A percentile compares a stretch with the other conserved stretches of the same genome.
Evolutionary conservation across 2,888 invertebrate species (phyloP).

Genomic region (Acanthosoma haemorrhoidale): DNA sequence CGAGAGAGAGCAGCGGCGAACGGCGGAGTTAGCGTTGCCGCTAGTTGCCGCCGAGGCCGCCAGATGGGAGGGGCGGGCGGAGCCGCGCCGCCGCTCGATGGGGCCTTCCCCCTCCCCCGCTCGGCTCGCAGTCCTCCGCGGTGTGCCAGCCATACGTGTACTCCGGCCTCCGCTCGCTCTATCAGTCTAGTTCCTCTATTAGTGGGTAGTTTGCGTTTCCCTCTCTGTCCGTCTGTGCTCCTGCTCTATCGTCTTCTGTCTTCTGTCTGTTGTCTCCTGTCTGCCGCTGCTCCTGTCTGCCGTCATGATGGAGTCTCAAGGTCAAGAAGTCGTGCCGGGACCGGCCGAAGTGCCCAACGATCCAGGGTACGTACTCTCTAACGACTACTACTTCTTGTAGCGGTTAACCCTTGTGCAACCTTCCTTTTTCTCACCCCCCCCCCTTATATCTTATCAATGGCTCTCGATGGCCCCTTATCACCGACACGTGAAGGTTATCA

Average conservation of each 20-base stretch:
- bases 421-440: background rate
- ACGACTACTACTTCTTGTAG: no score
- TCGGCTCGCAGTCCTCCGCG: constrained; percentile 37
- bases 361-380: constrained; percentile 40
- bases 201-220: constrained; percentile 40
- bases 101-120: constrained; percentile 33
- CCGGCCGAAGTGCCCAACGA: constrained; percentile 87
- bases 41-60: constrained; percentile 1
- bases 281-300: background rate
- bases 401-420: constrained; percentile 20
- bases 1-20: background rate
- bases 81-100: constrained; percentile 29
- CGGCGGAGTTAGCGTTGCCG: background rate
- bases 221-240: constrained; percentile 15
- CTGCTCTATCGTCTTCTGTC: background rate
- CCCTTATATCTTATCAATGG: background rate
- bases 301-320: constrained; percentile 63
- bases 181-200: constrained; percentile 36
- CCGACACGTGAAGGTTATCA: constrained; percentile 1
- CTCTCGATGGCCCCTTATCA: background rate
- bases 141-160: constrained; percentile 33
- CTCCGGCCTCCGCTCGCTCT: constrained; percentile 33
- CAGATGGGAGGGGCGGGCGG: constrained; percentile 17
- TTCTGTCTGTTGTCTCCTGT: background rate
- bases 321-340: constrained; percentile 68